Evolutionary conservation across 2,888 invertebrate genomes (phyloP).

Genomic region (Resseliella maxima): DNA sequence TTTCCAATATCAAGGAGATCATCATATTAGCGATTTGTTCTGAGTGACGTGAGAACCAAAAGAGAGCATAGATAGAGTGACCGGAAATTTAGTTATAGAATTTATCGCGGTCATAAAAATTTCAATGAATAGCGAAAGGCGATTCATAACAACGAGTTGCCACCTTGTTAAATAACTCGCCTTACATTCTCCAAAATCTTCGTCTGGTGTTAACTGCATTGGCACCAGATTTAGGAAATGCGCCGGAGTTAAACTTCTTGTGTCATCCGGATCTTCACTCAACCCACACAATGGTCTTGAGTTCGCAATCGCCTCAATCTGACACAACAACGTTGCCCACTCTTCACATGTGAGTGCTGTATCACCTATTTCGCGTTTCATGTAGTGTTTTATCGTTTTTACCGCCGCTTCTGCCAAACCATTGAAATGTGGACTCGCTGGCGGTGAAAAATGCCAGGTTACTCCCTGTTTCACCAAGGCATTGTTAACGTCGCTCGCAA

Average conservation of each 20-base stretch:
- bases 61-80: too few species aligned
- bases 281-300: background rate
- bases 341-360: background rate
- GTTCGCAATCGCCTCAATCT: conserved; percentile 7
- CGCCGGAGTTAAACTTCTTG: background rate
- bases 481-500: too few species aligned
- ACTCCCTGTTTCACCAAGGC: conserved; percentile 61
- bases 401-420: conserved; percentile 63
- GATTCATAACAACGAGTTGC: too few species aligned
- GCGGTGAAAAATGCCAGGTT: conserved; percentile 63
- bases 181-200: conserved; percentile 55
- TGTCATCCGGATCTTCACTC: conserved; percentile 1
- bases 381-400: background rate
- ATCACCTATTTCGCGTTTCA: background rate
- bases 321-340: background rate
- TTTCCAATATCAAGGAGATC: too few species aligned
- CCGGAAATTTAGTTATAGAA: too few species aligned
- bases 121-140: too few species aligned
- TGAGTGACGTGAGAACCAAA: too few species aligned
- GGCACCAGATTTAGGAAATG: conserved; percentile 58
- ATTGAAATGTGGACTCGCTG: conserved; percentile 62
- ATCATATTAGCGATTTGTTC: too few species aligned
- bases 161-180: background rate
- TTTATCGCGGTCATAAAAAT: too few species aligned
- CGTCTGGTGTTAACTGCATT: background rate